Evolutionary conservation across 2,888 invertebrate species (phyloP), one percentile per base, ranked within the genome.

Genomic region (Pycnomerus fuliginosus): DNA sequence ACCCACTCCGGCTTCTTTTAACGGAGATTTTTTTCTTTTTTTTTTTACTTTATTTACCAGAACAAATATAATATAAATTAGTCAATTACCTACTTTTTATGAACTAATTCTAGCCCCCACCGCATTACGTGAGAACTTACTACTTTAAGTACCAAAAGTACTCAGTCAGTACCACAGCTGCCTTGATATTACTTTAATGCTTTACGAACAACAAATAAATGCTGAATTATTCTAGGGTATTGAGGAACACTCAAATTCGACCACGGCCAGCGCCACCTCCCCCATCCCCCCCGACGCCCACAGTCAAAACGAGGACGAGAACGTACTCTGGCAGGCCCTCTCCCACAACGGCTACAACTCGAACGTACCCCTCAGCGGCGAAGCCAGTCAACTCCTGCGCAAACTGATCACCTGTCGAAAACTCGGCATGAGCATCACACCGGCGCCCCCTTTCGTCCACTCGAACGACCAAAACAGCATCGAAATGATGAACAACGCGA

Each of bases 321-420:
- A 75, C 43, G 73, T 72, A 41, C 75, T 80, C 38, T 80, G 80
- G 70, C 76, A 77, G 36, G 76, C 80, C 1, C 68, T 80, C 22
- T 77, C 80, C 52, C 77, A 77, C 64, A 80, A 80, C 58, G 80
- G 80, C 70, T 72, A 65, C 36, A 59, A 56, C 27, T 42, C 60
- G 41, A 46, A 50, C 15, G 45, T 54, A 39, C 20, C 68, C 53
- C 78, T 80, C 31, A 78, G 80, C 40, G 85, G 83, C 13, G 87
- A 87, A 67, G 85, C 88, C 25, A 85, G 87, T 42, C 87, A 87
- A 67, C 70, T 90, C 25, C 73, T 90, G 15, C 76, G 87, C 55
- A 82, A 86, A 61, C 74, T 90, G 61, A 88, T 89, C 61, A 87
- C 84, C 68, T 87, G 85, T 71, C 78, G 86, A 58, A 83, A 85